These are phyloP conservation scores for Phoenicopterus ruber DNA, from an alignment of 2,113 vertebrate genomes.

Conservation along the genomic window DNA sequence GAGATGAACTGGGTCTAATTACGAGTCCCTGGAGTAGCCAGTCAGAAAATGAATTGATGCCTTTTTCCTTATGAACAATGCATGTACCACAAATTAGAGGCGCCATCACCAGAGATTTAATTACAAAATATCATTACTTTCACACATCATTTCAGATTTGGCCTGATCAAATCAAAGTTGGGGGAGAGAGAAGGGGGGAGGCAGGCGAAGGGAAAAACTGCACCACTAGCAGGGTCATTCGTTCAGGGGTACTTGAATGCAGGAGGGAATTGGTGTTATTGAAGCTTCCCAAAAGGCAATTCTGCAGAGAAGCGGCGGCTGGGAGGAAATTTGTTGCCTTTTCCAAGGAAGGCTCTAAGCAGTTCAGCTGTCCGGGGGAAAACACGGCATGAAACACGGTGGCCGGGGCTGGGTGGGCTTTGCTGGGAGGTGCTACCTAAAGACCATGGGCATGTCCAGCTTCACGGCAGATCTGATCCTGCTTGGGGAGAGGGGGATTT, in stretches of 20 bases:
- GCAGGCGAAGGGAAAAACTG: constrained; percentile 59
- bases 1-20: constrained; percentile 82
- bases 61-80: constrained; percentile 84
- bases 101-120: constrained; percentile 83
- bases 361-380: not conserved
- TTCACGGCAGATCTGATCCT: not conserved
- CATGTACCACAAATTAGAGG: constrained; percentile 83
- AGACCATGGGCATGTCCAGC: not conserved
- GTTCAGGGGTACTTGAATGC: constrained; percentile 61
- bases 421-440: not conserved
- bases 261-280: constrained; percentile 27
- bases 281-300: constrained; percentile 62
- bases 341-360: not conserved
- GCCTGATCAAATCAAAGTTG: constrained; percentile 83
- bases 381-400: fast-evolving
- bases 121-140: constrained; percentile 88
- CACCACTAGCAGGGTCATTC: constrained; percentile 76
- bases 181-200: constrained; percentile 44
- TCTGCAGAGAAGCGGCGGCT: not conserved
- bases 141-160: constrained; percentile 86
- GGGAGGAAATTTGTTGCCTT: not conserved
- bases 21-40: constrained; percentile 82
- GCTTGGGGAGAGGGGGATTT: not conserved
- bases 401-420: not conserved
- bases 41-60: constrained; percentile 87